Conservation (phyloP, 2,113 vertebrate species). For the Sorex araneus region DNA sequence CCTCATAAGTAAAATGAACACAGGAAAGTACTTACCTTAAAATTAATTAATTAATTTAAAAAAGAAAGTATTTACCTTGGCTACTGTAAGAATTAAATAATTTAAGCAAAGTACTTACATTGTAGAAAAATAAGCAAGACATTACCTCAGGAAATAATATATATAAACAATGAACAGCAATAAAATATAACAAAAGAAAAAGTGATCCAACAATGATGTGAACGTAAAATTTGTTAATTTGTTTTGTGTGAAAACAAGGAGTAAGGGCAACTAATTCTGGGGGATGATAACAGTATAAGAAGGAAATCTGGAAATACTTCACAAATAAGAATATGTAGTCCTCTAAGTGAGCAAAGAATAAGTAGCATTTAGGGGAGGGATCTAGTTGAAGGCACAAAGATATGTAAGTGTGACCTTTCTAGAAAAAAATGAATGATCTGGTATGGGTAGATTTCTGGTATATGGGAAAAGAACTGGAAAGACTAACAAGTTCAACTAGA, state of each 20-base stretch:
- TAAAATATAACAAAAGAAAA: slow-evolving; percentile 43
- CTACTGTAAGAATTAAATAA: slow-evolving; percentile 19
- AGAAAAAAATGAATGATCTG: background rate
- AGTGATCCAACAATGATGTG: background rate
- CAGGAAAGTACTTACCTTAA: slow-evolving; percentile 34
- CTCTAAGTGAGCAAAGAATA: background rate
- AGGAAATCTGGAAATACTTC: background rate
- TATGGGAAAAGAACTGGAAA: background rate
- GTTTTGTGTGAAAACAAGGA: background rate
- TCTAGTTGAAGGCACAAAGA: background rate
- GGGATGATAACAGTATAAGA: slow-evolving; percentile 1
- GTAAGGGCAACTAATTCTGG: background rate
- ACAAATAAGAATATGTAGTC: background rate
- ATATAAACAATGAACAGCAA: slow-evolving; percentile 1
- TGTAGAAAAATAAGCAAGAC: slow-evolving; percentile 23
- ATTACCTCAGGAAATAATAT: slow-evolving; percentile 25
- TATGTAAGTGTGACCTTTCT: background rate
- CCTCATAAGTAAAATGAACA: slow-evolving; percentile 14
- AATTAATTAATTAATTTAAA: too few species aligned
- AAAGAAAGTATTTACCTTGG: slow-evolving; percentile 8
- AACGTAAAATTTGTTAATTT: background rate
- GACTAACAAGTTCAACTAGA: slow-evolving; percentile 1
- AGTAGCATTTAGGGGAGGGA: background rate
- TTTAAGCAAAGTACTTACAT: slow-evolving; percentile 38
- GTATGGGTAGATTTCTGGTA: background rate